These are phyloP conservation scores for Epizoanthus rinbou DNA, from an alignment of 92 coral and sea anemone species.

Conservation along the genomic window DNA sequence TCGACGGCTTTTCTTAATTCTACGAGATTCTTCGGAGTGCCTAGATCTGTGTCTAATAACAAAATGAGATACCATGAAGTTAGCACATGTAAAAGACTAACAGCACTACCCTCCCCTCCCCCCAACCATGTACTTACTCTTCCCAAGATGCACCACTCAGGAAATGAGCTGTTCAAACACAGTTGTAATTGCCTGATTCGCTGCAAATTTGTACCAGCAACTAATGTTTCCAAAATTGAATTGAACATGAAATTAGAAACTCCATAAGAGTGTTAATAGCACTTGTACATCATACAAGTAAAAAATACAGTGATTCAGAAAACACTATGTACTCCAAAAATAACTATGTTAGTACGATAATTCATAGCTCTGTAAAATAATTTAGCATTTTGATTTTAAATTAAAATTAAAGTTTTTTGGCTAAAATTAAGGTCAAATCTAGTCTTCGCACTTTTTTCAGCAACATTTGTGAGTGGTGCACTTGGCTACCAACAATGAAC, in stretches of 20 bases:
- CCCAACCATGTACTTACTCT: constrained; percentile 29
- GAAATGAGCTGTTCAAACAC: constrained; percentile 15
- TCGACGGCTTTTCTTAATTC: constrained; percentile 82
- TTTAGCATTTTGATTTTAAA: too few species aligned
- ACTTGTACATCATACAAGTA: too few species aligned
- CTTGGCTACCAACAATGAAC: constrained; percentile 20
- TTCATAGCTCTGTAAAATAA: too few species aligned
- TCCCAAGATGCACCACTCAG: constrained; percentile 44
- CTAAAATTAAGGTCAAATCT: neutral
- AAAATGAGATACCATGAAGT: constrained; percentile 48
- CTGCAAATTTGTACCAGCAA: neutral
- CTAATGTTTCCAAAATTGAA: too few species aligned
- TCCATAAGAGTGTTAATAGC: too few species aligned
- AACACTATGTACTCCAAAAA: too few species aligned
- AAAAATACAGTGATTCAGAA: too few species aligned
- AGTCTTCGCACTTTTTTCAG: neutral
- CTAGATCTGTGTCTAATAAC: constrained; percentile 83
- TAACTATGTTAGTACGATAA: too few species aligned
- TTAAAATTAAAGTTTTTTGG: neutral
- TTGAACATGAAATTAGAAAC: too few species aligned
- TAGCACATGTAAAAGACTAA: constrained; percentile 11
- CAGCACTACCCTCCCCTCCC: constrained; percentile 27
- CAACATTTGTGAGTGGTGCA: constrained; percentile 46
- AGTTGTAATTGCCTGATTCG: neutral
- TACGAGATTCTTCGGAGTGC: constrained; percentile 83